Percentiles rank a stretch among this genome's conserved stretches.
phyloP scores from a whole-genome alignment of 2,113 vertebrate genomes.

The Rissa tridactyla region DNA sequence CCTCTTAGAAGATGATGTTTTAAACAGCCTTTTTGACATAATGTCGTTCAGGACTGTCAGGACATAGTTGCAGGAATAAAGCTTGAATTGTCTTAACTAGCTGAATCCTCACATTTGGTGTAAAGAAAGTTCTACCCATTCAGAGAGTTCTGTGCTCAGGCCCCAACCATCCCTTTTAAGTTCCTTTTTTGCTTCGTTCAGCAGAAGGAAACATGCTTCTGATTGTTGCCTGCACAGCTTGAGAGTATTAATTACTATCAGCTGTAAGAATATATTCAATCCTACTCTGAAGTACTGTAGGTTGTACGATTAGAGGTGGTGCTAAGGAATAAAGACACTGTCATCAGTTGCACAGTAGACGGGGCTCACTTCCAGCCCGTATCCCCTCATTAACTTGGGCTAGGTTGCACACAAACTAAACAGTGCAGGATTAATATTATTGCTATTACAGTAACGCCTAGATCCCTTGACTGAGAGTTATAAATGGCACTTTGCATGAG shows the following conservation, averaged over 20 bases:
- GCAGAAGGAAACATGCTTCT: background rate
- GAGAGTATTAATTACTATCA: background rate
- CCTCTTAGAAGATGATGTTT: background rate
- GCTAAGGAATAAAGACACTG: background rate
- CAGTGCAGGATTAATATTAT: background rate
- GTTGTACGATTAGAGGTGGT: background rate
- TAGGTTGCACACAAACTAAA: background rate
- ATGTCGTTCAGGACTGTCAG: background rate
- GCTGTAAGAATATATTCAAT: background rate
- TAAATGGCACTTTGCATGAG: background rate
- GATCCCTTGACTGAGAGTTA: background rate
- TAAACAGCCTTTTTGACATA: background rate
- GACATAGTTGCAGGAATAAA: background rate
- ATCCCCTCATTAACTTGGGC: background rate
- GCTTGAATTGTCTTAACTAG: background rate
- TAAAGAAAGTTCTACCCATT: background rate
- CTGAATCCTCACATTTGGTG: background rate
- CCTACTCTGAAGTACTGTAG: background rate
- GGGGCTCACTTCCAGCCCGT: background rate
- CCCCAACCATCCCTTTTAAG: background rate
- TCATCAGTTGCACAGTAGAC: background rate
- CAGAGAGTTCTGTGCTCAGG: background rate
- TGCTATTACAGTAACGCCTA: fast-evolving
- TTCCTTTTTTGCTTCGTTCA: background rate
- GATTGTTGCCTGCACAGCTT: background rate